Evolutionary conservation across 1,140 invertebrate genomes (phyloP).

Genomic region (Nasonia longicornis): DNA sequence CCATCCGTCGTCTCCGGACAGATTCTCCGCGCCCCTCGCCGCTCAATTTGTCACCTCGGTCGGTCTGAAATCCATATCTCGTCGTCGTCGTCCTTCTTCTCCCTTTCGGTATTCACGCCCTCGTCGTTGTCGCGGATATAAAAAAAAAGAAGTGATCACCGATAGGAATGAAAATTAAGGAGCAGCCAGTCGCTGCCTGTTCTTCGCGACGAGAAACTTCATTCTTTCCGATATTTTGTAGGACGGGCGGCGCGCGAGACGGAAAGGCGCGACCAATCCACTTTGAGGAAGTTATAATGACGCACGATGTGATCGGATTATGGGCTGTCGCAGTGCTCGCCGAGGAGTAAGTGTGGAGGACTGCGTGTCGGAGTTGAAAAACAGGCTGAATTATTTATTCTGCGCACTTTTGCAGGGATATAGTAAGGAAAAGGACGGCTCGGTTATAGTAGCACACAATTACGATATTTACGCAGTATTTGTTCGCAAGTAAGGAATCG

Average conservation of each 20-base stretch:
- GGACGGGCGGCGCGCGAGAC: slow-evolving; percentile 2
- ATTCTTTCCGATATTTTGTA: slow-evolving; percentile 20
- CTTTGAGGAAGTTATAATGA: slow-evolving; percentile 43
- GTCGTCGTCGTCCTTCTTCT: not conserved
- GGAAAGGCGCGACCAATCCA: slow-evolving; percentile 25
- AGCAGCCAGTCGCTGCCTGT: not conserved
- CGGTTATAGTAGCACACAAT: not conserved
- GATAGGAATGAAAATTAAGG: slow-evolving; percentile 44
- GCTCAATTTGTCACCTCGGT: not conserved
- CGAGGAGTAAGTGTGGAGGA: not conserved
- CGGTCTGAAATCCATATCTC: slow-evolving; percentile 13
- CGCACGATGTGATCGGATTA: slow-evolving; percentile 42
- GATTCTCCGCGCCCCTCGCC: not conserved
- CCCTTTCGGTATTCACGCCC: slow-evolving; percentile 28
- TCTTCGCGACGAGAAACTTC: not conserved
- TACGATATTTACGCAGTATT: too few species aligned
- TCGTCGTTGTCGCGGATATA: not conserved
- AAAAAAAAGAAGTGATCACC: not conserved
- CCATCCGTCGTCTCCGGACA: not conserved
- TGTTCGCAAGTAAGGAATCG: too few species aligned
- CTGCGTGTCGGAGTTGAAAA: slow-evolving; percentile 4
- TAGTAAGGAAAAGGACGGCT: not conserved
- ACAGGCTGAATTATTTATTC: slow-evolving; percentile 40
- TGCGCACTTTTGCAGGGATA: not conserved
- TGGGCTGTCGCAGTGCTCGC: not conserved